These are phyloP conservation scores for Drosophila pandora DNA, from an alignment of 1,140 invertebrate genomes.

Conservation along the genomic window DNA sequence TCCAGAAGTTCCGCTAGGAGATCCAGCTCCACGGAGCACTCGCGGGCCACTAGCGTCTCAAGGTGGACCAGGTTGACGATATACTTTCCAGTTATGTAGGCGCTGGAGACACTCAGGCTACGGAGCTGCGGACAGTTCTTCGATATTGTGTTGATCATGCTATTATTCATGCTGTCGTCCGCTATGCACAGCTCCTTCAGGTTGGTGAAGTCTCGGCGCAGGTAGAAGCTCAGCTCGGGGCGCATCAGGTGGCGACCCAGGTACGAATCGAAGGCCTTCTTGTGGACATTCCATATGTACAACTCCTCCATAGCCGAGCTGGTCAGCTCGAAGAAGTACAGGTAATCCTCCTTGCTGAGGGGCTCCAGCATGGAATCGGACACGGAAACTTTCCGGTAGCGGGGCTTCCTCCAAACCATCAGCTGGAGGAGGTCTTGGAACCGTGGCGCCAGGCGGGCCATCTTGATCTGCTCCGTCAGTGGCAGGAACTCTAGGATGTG, in stretches of 20 bases:
- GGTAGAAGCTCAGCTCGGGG: slow-evolving; percentile 68
- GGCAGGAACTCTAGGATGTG: slow-evolving; percentile 64
- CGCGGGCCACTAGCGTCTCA: slow-evolving; percentile 48
- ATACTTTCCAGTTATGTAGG: slow-evolving; percentile 63
- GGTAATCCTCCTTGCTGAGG: slow-evolving; percentile 62
- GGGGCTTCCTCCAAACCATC: slow-evolving; percentile 61
- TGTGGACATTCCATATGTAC: slow-evolving; percentile 60
- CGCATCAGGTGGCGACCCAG: slow-evolving; percentile 63
- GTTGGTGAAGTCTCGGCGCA: slow-evolving; percentile 52
- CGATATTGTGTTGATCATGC: slow-evolving; percentile 62
- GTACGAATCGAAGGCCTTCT: slow-evolving; percentile 65
- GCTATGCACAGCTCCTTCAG: slow-evolving; percentile 60
- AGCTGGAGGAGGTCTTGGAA: slow-evolving; percentile 56
- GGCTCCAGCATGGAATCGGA: slow-evolving; percentile 54
- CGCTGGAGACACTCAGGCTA: slow-evolving; percentile 62
- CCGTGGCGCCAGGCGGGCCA: slow-evolving; percentile 49
- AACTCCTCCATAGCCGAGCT: slow-evolving; percentile 63
- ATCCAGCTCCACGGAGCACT: slow-evolving; percentile 59
- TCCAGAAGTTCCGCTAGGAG: slow-evolving; percentile 48
- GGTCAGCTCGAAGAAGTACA: slow-evolving; percentile 66
- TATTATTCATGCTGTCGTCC: slow-evolving; percentile 63
- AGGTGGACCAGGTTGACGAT: slow-evolving; percentile 39
- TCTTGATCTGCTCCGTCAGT: slow-evolving; percentile 65
- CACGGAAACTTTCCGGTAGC: slow-evolving; percentile 56
- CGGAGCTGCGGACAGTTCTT: slow-evolving; percentile 51